Conservation (phyloP, 2,113 vertebrate genomes). For the Progne subis region DNA sequence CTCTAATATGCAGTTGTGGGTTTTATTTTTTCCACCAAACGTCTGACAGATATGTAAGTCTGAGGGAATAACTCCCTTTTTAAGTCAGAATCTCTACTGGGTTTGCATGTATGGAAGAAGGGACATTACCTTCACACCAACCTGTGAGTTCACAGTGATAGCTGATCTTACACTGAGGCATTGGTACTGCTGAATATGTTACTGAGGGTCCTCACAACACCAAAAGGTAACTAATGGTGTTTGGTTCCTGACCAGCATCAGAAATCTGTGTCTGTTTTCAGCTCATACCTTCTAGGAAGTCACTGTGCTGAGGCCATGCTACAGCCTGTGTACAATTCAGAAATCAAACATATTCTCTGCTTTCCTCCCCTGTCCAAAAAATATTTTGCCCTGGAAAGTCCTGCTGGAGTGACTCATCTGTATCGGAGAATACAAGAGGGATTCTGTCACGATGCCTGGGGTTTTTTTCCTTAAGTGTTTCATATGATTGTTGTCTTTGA, state of each 20-base stretch:
- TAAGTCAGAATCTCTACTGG: background rate
- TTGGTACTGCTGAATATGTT: background rate
- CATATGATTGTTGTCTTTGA: background rate
- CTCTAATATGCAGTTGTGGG: background rate
- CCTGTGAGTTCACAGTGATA: background rate
- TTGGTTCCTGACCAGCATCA: background rate
- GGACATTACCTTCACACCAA: background rate
- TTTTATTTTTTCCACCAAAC: background rate
- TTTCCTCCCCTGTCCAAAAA: background rate
- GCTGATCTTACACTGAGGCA: background rate
- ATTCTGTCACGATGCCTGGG: rapidly evolving
- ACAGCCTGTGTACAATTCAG: background rate
- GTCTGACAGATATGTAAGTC: background rate
- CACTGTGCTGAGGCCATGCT: background rate
- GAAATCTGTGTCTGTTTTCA: background rate
- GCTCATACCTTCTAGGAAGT: background rate
- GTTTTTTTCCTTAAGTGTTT: background rate
- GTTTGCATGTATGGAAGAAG: background rate
- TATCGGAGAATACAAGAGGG: background rate
- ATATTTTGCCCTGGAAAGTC: background rate
- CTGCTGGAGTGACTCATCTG: background rate
- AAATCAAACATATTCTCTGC: background rate
- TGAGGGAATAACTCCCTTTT: background rate
- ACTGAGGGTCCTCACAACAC: background rate
- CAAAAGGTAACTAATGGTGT: background rate